Evolutionary conservation across 2,888 invertebrate genomes (phyloP), one percentile per base, ranked within the genome.

Genomic region (Ectropis crepuscularia): DNA sequence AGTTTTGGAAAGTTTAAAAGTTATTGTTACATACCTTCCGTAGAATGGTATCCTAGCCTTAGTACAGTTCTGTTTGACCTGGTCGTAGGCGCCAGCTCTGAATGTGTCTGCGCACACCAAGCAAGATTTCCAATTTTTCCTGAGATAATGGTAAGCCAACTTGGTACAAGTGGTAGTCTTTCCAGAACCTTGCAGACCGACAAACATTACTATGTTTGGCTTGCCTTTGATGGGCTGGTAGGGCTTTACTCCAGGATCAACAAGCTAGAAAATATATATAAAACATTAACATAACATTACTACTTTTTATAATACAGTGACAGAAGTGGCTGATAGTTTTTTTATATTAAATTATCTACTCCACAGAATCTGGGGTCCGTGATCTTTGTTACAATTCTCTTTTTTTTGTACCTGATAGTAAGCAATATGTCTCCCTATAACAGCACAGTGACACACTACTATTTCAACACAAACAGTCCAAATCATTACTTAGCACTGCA

Each of bases 91-190:
- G 88, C 99, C 99, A 78, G 99, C 99, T 92, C 99, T 96, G 94
- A 99, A 99, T 53, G 99, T 99, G 89, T 99, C 99, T 6, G 99
- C 99, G 91, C 99, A 99, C 41, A 99, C 99, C 54, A 99, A 93
- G 83, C 98, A 98, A 36, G 99, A 98, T 87, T 99, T 99, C 99
- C 99, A 99, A 78, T 99, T 99, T 89, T 99, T 99, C 83, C 98
- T 97, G 85, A 99, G 95, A 90, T 99, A 99, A 90, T 99, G 97
- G 90, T 99, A 99, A 12, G 99, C 99, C 81, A 99, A 93, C 94
- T 99, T 99, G 69, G 99, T 99, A 93, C 99, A 99, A 0, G 99
- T 99, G 36, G 99, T 99, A 0, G 99, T 99, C 94, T 99, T 99
- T 74, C 99, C 99, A 62, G 99, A 99, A 68, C 99, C 99, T 93